These are phyloP conservation scores for Paracentrotus lividus DNA, from an alignment of 53 echinoderm and acorn worm genomes.

Conservation along the genomic window DNA sequence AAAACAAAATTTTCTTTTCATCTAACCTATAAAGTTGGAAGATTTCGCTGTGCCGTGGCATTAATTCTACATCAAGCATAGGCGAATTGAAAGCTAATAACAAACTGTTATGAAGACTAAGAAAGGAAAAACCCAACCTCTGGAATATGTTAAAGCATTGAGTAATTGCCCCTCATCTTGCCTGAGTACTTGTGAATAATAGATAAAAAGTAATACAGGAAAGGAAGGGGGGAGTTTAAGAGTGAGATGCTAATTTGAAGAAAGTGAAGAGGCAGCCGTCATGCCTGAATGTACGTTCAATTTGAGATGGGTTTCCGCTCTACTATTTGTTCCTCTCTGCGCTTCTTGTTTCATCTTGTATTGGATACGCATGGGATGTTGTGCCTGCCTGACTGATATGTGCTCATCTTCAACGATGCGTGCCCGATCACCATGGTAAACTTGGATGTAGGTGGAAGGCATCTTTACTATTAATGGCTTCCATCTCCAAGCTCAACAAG, in stretches of 20 bases:
- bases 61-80: neutral
- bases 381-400: constrained; percentile 33
- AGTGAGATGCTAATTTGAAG: neutral
- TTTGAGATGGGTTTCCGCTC: constrained; percentile 29
- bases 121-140: neutral
- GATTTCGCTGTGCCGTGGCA: neutral
- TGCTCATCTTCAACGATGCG: constrained; percentile 29
- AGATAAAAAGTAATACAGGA: neutral
- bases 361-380: neutral
- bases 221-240: neutral
- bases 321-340: constrained; percentile 9
- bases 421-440: constrained; percentile 14
- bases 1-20: neutral
- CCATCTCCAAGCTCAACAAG: neutral
- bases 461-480: neutral
- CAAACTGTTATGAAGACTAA: neutral
- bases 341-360: constrained; percentile 1
- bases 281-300: constrained; percentile 10
- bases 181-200: neutral
- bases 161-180: constrained; percentile 11
- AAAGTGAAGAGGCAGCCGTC: constrained; percentile 4
- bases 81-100: neutral
- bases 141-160: neutral
- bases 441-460: constrained; percentile 18
- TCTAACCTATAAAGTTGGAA: neutral